Evolutionary conservation across 1,140 invertebrate genomes (phyloP).

Genomic region (Zaprionus taronus): DNA sequence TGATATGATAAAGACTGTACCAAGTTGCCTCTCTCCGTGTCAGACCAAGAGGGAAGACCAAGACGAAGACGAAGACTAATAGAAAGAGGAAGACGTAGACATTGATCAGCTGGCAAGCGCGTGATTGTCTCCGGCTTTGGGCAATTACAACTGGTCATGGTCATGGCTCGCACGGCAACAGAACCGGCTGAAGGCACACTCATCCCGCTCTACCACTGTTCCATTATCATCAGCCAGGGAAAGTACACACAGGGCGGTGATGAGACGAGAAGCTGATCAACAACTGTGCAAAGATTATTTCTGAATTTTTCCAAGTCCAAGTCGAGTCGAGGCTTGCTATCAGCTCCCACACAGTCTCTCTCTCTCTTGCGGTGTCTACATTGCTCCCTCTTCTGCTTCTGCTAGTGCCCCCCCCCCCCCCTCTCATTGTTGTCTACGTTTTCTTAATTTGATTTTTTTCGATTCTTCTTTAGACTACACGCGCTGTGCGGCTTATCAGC

Average conservation of each 20-base stretch:
- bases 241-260: background rate
- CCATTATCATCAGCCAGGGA: background rate
- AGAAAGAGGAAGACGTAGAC: background rate
- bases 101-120: background rate
- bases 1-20: background rate
- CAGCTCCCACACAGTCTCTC: background rate
- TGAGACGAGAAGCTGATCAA: background rate
- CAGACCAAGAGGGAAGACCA: background rate
- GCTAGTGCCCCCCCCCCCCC: no score
- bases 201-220: background rate
- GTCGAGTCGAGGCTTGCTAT: background rate
- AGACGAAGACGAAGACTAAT: no score
- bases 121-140: background rate
- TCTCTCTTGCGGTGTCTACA: background rate
- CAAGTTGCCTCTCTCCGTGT: background rate
- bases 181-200: background rate
- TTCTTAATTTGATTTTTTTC: background rate
- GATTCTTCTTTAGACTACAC: background rate
- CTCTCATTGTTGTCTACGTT: background rate
- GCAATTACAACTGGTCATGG: slow-evolving; percentile 7
- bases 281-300: background rate
- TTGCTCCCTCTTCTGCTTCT: background rate
- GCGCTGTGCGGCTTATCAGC: slow-evolving; percentile 30
- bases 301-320: background rate
- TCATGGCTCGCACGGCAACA: background rate